Evolutionary conservation across 1,140 invertebrate genomes (phyloP).

Genomic region (Drosophila aff.): DNA sequence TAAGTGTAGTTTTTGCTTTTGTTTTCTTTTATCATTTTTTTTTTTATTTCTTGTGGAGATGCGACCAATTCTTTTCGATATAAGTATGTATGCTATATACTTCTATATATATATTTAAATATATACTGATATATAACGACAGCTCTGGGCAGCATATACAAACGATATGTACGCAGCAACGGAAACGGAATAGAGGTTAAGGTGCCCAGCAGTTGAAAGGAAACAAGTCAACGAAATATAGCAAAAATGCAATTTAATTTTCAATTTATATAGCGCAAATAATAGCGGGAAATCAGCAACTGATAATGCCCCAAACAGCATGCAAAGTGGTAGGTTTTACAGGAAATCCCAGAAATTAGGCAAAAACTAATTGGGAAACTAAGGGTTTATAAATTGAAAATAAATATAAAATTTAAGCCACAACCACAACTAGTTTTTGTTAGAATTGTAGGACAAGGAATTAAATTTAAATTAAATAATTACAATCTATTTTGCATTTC

Average conservation of each 20-base stretch:
- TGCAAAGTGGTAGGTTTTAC: constrained; percentile 21
- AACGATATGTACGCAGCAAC: constrained; percentile 41
- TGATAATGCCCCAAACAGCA: constrained; percentile 48
- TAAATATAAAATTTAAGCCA: background rate
- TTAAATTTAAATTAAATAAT: background rate
- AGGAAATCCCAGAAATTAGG: background rate
- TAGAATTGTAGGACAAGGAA: background rate
- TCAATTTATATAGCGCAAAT: constrained; percentile 25
- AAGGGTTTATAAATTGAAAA: background rate
- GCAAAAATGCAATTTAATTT: constrained; percentile 1
- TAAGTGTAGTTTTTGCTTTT: constrained; percentile 82
- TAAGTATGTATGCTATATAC: constrained; percentile 67
- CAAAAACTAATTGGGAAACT: constrained; percentile 4
- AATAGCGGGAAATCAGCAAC: constrained; percentile 34
- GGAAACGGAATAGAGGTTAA: constrained; percentile 30
- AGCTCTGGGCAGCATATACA: constrained; percentile 54
- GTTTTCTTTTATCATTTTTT: constrained; percentile 36
- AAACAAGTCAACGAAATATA: constrained; percentile 29
- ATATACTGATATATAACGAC: constrained; percentile 54
- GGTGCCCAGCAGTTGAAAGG: constrained; percentile 27
- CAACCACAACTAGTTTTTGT: background rate
- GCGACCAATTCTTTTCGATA: constrained; percentile 63
- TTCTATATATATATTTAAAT: constrained; percentile 40
- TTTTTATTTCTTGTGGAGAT: constrained; percentile 31
- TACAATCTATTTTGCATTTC: background rate